Percentiles rank a stretch among this genome's conserved stretches.
These are phyloP conservation scores for Ginglymostoma cirratum DNA, from an alignment of 2,113 vertebrate genomes.

Conservation along the genomic window DNA sequence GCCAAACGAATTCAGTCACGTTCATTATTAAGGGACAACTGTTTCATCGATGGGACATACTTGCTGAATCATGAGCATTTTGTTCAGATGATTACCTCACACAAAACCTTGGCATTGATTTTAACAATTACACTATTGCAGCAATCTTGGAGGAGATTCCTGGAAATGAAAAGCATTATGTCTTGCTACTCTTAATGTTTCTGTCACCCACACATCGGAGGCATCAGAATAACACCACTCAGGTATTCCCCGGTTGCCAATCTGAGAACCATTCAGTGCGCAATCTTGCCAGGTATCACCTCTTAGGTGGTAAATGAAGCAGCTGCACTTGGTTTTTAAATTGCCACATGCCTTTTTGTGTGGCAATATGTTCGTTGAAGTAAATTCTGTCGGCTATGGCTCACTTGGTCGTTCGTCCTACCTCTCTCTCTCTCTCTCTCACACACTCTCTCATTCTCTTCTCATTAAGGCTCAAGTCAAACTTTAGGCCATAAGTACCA, in stretches of 20 bases:
- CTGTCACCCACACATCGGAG: neutral
- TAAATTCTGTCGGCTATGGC: neutral
- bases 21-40: neutral
- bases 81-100: neutral
- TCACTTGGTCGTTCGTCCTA: neutral
- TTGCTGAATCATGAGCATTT: neutral
- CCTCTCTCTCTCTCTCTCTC: no score
- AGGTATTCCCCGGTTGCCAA: neutral
- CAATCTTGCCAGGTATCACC: neutral
- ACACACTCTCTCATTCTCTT: no score
- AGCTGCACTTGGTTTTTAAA: neutral
- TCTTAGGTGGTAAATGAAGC: neutral
- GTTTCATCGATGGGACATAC: neutral
- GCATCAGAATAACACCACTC: neutral
- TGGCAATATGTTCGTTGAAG: neutral
- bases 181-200: neutral
- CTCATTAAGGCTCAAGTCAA: neutral
- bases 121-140: neutral
- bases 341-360: neutral
- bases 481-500: neutral
- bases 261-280: neutral
- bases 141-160: neutral
- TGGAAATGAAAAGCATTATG: neutral
- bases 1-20: neutral
- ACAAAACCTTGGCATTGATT: neutral